phyloP scores from a whole-genome alignment of 1,140 invertebrate genomes.

The Polypedilum vanderplanki region DNA sequence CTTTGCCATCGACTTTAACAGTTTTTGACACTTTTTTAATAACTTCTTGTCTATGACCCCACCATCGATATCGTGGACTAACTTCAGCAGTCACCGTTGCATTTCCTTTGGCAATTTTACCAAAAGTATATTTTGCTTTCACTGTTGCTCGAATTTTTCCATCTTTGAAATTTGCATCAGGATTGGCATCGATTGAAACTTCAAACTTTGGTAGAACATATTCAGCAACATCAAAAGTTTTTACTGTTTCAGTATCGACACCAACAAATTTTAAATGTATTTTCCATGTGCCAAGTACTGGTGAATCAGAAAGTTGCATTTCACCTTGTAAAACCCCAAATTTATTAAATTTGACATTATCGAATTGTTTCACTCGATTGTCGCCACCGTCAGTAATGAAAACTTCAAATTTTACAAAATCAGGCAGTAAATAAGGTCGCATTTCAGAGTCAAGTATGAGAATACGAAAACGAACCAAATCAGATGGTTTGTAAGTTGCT shows the following conservation, averaged over 20 bases:
- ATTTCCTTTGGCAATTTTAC: constrained; percentile 27
- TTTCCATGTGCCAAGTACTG: constrained; percentile 79
- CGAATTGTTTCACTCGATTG: background rate
- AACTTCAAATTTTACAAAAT: background rate
- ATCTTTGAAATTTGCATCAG: constrained; percentile 71
- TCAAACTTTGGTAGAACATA: constrained; percentile 87
- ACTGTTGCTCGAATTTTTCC: constrained; percentile 65
- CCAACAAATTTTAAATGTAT: constrained; percentile 52
- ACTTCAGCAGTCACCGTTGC: background rate
- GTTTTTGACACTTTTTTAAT: constrained; percentile 46
- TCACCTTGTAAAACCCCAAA: constrained; percentile 66
- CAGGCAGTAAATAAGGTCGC: constrained; percentile 45
- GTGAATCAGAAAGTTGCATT: constrained; percentile 68
- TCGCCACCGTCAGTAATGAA: background rate
- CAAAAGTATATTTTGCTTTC: constrained; percentile 63
- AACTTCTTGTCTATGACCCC: constrained; percentile 53
- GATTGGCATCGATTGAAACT: constrained; percentile 67
- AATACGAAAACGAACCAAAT: constrained; percentile 75
- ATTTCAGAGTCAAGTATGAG: constrained; percentile 70
- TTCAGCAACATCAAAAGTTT: constrained; percentile 59
- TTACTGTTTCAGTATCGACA: constrained; percentile 36
- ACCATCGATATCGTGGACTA: constrained; percentile 46
- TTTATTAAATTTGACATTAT: constrained; percentile 47
- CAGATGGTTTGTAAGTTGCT: constrained; percentile 83
- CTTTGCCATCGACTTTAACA: constrained; percentile 56